Base-by-base conservation (phyloP, 2,888 invertebrate genomes). In the Coenonympha glycerion region DNA sequence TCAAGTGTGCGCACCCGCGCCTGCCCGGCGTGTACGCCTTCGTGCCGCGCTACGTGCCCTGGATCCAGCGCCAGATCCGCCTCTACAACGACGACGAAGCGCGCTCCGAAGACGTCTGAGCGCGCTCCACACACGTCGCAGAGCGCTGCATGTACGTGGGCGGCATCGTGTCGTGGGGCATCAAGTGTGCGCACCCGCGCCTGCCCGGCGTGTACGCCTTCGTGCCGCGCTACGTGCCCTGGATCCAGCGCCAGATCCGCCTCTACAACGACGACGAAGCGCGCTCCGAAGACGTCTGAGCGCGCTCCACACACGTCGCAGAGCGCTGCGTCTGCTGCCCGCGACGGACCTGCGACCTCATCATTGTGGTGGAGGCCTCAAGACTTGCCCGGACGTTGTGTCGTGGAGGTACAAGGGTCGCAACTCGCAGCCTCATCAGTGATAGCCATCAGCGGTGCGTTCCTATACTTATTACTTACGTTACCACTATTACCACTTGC, bases 1-100 rank as follows among this genome's bases (percentile, higher is more conserved):
- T 95, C 66, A 94, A 94, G 87, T 95, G 95, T 69, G 95, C 95
- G 0, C 94, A 95, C 71, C 95, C 95, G 3, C 92, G 93, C 57
- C 84, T 95, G 45, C n/a, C 95, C 0, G 95, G 95, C 13, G 94
- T 95, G 19, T 95, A 95, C 77, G 95, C 95, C 2, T 95, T 94
- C 74, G 95, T n/a, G 13, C 93, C 94, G 44, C 92, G 91, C 69
- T 95, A 94, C 77, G 90, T 95, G 33, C 91, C 92, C 18, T 95
- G 95, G 95, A 95, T 95, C 54, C 81, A 88, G 51, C 88, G 89
- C 53, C 92, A 94, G 76, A 93, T 95, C 66, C 83, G 87, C 28
- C 89, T 89, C 56, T 91, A 92, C 74, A 82, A 83, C 59, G 84
- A 84, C 59, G 76, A 66, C 3, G 33, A 61, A 36, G 68, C 65